phyloP scores from a whole-genome alignment of 1,140 invertebrate species.

The Diabrotica virgifera region DNA sequence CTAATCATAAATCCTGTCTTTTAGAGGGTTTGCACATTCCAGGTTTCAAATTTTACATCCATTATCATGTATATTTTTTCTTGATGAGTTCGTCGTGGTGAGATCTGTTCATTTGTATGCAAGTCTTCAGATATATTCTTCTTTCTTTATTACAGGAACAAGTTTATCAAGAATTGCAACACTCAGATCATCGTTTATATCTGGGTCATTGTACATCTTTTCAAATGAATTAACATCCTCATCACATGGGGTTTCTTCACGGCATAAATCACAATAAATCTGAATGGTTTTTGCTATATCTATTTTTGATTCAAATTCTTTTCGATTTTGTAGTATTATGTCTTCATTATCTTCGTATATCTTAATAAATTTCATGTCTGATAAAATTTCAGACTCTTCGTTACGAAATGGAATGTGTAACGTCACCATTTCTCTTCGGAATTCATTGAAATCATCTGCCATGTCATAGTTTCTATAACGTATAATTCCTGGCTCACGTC shows the following conservation, averaged over 20 bases:
- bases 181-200: too few relatives aligned
- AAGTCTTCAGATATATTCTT: too few relatives aligned
- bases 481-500: slow-evolving; percentile 36
- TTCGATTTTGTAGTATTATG: slow-evolving; percentile 30
- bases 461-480: slow-evolving; percentile 44
- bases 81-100: too few relatives aligned
- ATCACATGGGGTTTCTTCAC: slow-evolving; percentile 21
- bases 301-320: slow-evolving; percentile 39
- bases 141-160: too few relatives aligned
- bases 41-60: too few relatives aligned
- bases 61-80: too few relatives aligned
- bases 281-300: slow-evolving; percentile 36
- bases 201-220: too few relatives aligned
- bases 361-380: slow-evolving; percentile 36
- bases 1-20: too few relatives aligned
- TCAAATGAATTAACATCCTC: too few relatives aligned
- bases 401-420: slow-evolving; percentile 41
- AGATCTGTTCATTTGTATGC: too few relatives aligned
- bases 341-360: slow-evolving; percentile 36
- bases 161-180: too few relatives aligned
- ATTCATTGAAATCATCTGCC: slow-evolving; percentile 33
- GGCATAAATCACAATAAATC: slow-evolving; percentile 32
- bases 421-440: slow-evolving; percentile 43
- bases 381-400: slow-evolving; percentile 39
- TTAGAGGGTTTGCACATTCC: too few relatives aligned